A percentile compares a stretch with the other conserved stretches of the same genome.
phyloP scores from a whole-genome alignment of 2,797 vertebrate species.

The Zalophus californianus region DNA sequence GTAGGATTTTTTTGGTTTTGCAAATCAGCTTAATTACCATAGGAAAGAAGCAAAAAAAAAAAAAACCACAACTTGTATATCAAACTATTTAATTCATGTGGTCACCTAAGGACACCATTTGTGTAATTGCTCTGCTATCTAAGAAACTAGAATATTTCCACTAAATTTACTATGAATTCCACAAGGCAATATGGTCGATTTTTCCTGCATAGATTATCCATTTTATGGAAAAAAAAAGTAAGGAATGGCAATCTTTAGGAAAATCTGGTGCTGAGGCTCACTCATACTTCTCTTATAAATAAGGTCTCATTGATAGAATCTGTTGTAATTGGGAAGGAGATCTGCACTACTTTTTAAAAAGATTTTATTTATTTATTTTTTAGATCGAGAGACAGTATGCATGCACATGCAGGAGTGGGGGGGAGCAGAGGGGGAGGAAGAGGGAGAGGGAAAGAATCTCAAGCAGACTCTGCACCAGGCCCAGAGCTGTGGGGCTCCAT shows the following conservation, averaged over 20 bases:
- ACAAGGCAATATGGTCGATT: background rate
- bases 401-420: background rate
- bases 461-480: background rate
- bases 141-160: constrained; percentile 55
- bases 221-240: background rate
- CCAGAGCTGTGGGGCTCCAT: background rate
- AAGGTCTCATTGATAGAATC: background rate
- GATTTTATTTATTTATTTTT: background rate
- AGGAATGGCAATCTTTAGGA: background rate
- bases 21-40: constrained; percentile 79
- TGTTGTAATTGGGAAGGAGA: background rate
- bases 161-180: constrained; percentile 36
- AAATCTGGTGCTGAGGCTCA: background rate
- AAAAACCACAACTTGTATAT: constrained; percentile 14
- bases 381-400: background rate
- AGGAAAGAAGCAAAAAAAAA: constrained; percentile 61
- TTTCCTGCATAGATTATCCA: background rate
- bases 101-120: constrained; percentile 63
- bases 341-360: background rate
- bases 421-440: background rate
- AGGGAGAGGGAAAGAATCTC: background rate
- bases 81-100: constrained; percentile 57
- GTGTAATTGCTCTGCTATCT: constrained; percentile 55
- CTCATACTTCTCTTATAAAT: background rate
- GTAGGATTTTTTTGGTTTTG: constrained; percentile 66